Base-by-base conservation (phyloP, 2,888 invertebrate genomes). In the Theodoxus fluviatilis region DNA sequence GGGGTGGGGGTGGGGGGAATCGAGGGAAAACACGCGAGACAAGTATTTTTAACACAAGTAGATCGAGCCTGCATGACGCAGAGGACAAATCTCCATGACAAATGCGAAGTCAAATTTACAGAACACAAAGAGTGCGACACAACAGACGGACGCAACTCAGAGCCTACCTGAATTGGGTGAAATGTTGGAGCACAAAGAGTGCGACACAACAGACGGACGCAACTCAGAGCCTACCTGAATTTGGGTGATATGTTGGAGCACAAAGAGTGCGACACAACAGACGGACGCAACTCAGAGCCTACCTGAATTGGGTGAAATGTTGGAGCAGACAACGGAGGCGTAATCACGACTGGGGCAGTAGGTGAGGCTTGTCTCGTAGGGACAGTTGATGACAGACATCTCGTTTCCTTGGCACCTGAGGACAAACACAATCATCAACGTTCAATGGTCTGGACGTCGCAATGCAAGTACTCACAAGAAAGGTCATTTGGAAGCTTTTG, bases 241-340 rank as follows among this genome's bases (percentile, higher is more conserved):
- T 78, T 6, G 79, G 78, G n/a, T n/a, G n/a, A n/a, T n/a, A n/a
- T n/a, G 28, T 37, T 64, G 25, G 28, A 65, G 28, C 22, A 59
- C 49, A 35, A 35, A 64, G 18, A 37, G 6, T 22, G 3, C 2
- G 15, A 25, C 22, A 57, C 3, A 15, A 57, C 3, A 28, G 12
- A 33, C 25, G 12, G 28, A 7, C 22, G 31, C 4, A 59, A 22
- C 49, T 64, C 38, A 40, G n/a, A 67, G n/a, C 70, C 63, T 73
- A 81, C 81, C 78, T 68, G 78, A 75, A 59, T 76, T 78, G 6
- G 79, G 78, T 2, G 77, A 76, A 12, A 70, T 70, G 69, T 79
- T 76, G 7, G 81, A 80, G 64, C 81, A 81, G 43, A 78, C 79
- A 12, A 79, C 79, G 22, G 81, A 79, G 9, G 81, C 81, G 71